phyloP scores from a whole-genome alignment of 2,888 invertebrate genomes.

The Heterodera filipjevi region DNA sequence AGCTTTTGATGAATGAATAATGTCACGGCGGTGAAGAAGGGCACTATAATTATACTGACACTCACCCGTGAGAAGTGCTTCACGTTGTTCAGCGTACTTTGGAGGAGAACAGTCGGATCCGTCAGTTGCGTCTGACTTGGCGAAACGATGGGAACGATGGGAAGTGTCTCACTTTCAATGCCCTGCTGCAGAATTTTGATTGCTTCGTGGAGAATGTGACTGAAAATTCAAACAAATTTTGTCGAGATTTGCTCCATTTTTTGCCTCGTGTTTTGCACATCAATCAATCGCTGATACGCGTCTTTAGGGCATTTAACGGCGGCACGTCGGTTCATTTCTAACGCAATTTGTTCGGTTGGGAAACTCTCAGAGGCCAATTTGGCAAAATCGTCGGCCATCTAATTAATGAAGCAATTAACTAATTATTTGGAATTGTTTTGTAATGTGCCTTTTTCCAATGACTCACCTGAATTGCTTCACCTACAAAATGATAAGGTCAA shows the following conservation, averaged over 20 bases:
- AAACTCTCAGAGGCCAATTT: constrained; percentile 21
- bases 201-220: constrained; percentile 20
- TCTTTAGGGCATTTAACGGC: not conserved
- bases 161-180: constrained; percentile 21
- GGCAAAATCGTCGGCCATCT: constrained; percentile 21
- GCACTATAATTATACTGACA: not conserved
- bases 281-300: not conserved
- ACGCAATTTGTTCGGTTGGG: constrained; percentile 15
- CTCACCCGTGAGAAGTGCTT: constrained; percentile 8
- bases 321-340: constrained; percentile 7
- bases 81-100: not conserved
- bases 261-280: not conserved
- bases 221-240: not conserved
- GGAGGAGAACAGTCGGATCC: not conserved
- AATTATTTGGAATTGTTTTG: not conserved
- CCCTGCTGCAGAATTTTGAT: constrained; percentile 22
- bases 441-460: no score
- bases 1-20: not conserved
- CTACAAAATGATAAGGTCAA: not conserved
- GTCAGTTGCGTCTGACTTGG: not conserved
- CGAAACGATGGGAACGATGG: not conserved
- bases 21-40: not conserved
- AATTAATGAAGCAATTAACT: not conserved
- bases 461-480: constrained; percentile 23
- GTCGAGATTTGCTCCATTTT: not conserved